Percentiles rank a stretch among this genome's conserved stretches.
Evolutionary conservation across 1,140 invertebrate genomes (phyloP).

Genomic region (Eriosoma lanigerum): DNA sequence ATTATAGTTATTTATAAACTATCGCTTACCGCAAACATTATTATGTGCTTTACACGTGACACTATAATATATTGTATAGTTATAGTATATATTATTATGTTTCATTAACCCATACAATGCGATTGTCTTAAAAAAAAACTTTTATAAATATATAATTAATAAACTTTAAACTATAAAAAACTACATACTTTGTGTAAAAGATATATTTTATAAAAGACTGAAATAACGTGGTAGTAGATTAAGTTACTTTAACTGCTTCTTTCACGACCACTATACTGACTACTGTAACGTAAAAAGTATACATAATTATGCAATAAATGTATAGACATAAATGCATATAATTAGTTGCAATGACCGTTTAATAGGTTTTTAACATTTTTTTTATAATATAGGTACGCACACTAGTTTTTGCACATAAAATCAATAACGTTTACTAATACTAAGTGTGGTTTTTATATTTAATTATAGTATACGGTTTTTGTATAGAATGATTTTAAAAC

Average conservation of each 20-base stretch:
- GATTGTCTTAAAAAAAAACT: neutral
- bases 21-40: too few relatives aligned
- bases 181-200: too few relatives aligned
- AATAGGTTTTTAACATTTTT: neutral
- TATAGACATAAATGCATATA: neutral
- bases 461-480: slow-evolving; percentile 25
- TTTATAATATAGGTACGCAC: neutral
- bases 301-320: neutral
- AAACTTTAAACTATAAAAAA: too few relatives aligned
- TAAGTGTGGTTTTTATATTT: slow-evolving; percentile 6
- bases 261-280: too few relatives aligned
- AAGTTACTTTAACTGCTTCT: neutral
- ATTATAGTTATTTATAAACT: too few relatives aligned
- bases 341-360: too few relatives aligned
- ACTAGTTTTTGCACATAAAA: neutral
- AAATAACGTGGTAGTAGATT: neutral
- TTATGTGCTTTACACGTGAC: too few relatives aligned
- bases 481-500: neutral
- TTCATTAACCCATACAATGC: neutral
- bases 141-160: too few relatives aligned
- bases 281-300: neutral
- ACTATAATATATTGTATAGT: too few relatives aligned
- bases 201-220: too few relatives aligned
- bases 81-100: too few relatives aligned
- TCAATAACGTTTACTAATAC: neutral